Evolutionary conservation across 35 echinoderm and acorn worm species (phyloP).

Genomic region (Apostichopus japonicus): DNA sequence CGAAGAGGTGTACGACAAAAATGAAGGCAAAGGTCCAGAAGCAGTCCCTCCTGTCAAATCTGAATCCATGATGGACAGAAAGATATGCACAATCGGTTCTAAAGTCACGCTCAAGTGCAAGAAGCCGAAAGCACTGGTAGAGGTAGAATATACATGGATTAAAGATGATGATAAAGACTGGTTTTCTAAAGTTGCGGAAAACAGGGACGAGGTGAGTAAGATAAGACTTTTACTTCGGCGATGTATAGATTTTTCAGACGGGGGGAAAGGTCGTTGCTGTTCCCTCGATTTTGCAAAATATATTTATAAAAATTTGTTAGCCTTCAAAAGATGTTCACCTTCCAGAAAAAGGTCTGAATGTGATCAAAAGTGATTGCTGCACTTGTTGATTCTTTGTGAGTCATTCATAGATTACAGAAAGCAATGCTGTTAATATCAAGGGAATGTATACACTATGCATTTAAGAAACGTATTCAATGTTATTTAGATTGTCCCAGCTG

Average conservation of each 20-base stretch:
- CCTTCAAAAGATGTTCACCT: too few relatives aligned
- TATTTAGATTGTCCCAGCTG: too few relatives aligned
- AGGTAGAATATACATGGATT: not conserved
- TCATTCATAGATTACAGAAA: not conserved
- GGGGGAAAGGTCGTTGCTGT: too few relatives aligned
- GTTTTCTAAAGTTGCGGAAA: not conserved
- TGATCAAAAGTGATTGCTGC: not conserved
- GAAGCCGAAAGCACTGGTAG: not conserved
- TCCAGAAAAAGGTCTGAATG: not conserved
- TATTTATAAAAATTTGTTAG: too few relatives aligned
- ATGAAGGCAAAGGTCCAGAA: not conserved
- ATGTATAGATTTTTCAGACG: not conserved
- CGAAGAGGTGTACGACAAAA: not conserved
- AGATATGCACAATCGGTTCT: not conserved
- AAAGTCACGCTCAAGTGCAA: conserved; percentile 4
- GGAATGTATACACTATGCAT: not conserved
- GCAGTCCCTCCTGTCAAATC: not conserved
- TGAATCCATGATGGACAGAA: not conserved
- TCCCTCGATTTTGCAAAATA: too few relatives aligned
- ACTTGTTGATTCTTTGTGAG: not conserved
- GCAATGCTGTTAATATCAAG: not conserved
- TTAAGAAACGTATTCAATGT: not conserved
- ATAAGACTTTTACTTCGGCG: not conserved
- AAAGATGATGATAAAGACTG: conserved; percentile 33
- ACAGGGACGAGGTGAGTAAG: conserved; percentile 13